Evolutionary conservation across 2,113 vertebrate species (phyloP), one percentile per base, ranked within the genome.

Genomic region (Ploceus nigricollis): DNA sequence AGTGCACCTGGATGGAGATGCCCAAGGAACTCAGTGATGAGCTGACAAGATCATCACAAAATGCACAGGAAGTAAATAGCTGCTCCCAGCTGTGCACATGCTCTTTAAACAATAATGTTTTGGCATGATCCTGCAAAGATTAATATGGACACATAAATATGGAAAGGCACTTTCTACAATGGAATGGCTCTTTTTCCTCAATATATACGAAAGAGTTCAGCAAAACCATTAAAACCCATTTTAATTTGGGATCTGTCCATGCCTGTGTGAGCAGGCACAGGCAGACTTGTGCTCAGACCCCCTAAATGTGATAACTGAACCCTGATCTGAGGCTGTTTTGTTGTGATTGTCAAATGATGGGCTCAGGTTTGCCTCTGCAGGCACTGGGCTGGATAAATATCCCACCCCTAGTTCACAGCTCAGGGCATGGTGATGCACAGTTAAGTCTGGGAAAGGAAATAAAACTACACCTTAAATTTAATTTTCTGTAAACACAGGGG

Each of bases 1-100:
- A 83, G 73, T 61, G 44, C 91, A 95, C 73, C 89, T 96, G 87
- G 80, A 40, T 60, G 56, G 68, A 92, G 88, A 60, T 58, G 84
- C 71, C 51, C 71, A 92, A 93, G 80, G 82, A 95, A 61, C 40
- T 39, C 53, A 2, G 2, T 1, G 42, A 78, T 25, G 58, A 69
- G 7, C 71, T 53, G 71, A 37, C n/a, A 77, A 50, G 61, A 60
- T 87, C 75, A 87, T 35, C 3, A 6, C 60, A 72, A 76, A 85
- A 44, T 1, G 11, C 58, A 45, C 44, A 39, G 64, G 81, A 78
- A 87, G 70, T 24, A 53, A 91, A 89, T 9, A 85, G 84, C 80
- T 93, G 50, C n/a, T 78, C 53, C 70, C 87, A 90, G 65, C 63
- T 68, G 58, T 21, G 50, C 47, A 48, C 57, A 22, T 6, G 60